Conservation (phyloP, 1,140 invertebrate genomes). For the Frieseomelitta varia region DNA sequence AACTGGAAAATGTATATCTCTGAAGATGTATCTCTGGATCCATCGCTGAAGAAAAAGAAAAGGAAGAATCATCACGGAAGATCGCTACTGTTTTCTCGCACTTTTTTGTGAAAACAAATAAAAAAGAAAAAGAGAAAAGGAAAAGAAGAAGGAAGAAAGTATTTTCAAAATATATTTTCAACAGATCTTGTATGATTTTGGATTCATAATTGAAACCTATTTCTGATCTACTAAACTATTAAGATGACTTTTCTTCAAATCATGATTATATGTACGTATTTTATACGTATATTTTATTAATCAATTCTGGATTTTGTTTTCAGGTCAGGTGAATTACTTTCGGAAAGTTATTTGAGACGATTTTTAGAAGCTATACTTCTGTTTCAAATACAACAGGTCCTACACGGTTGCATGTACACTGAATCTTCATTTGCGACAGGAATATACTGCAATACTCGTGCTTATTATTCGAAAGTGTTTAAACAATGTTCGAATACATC, state of each 20-base stretch:
- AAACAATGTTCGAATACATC: conserved; percentile 71
- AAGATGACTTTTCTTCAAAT: background rate
- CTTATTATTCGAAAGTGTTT: conserved; percentile 77
- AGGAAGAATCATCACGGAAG: background rate
- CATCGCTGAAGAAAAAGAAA: background rate
- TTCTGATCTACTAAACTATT: background rate
- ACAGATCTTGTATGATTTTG: background rate
- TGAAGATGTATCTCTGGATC: background rate
- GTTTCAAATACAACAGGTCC: conserved; percentile 75
- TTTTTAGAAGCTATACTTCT: conserved; percentile 73
- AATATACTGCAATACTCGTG: conserved; percentile 84
- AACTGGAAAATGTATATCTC: background rate
- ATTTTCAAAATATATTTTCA: background rate
- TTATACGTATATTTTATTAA: background rate
- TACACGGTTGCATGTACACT: conserved; percentile 80
- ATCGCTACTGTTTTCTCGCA: background rate
- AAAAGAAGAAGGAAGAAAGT: background rate
- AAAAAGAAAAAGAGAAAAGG: background rate
- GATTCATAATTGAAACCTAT: background rate
- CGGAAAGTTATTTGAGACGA: background rate
- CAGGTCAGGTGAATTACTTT: conserved; percentile 16
- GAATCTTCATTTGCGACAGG: conserved; percentile 81
- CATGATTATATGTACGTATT: too few species aligned
- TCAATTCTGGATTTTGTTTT: conserved; percentile 41
- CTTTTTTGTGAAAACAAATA: background rate